phyloP scores from a whole-genome alignment of 2,888 invertebrate species.

The Erebia epiphron region DNA sequence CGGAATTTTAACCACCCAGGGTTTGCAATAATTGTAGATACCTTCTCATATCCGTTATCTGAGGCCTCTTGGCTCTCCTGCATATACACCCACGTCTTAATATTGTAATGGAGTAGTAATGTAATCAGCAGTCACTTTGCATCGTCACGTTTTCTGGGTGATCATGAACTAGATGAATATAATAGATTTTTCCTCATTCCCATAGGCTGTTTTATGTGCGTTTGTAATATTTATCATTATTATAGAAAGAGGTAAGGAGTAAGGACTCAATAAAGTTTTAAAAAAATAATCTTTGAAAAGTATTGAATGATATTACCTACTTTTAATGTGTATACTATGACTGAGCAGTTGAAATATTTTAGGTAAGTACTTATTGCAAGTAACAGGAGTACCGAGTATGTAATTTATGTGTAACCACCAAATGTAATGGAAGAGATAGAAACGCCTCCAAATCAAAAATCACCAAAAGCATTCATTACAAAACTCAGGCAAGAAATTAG shows the following conservation, averaged over 20 bases:
- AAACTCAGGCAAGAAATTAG: slow-evolving; percentile 35
- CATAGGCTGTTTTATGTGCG: background rate
- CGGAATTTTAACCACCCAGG: too few relatives aligned
- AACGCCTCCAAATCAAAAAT: background rate
- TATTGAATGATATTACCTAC: too few relatives aligned
- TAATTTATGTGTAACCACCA: too few relatives aligned
- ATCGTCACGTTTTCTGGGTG: background rate
- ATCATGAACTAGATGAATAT: slow-evolving; percentile 21
- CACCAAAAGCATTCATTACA: background rate
- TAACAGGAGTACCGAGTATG: too few relatives aligned
- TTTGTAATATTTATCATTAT: background rate
- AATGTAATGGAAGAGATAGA: background rate
- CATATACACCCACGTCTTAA: background rate
- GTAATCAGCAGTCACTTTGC: background rate
- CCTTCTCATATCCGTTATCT: background rate
- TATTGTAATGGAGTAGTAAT: background rate
- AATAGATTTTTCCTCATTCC: slow-evolving; percentile 10
- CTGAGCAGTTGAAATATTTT: too few relatives aligned
- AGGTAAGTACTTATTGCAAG: too few relatives aligned
- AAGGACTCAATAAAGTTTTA: too few relatives aligned
- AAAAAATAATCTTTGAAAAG: too few relatives aligned
- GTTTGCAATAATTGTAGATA: background rate
- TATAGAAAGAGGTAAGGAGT: too few relatives aligned
- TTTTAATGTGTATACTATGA: too few relatives aligned
- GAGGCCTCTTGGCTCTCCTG: background rate